phyloP scores from a whole-genome alignment of 2,113 vertebrate genomes.

The Phyllostomus hastatus region DNA sequence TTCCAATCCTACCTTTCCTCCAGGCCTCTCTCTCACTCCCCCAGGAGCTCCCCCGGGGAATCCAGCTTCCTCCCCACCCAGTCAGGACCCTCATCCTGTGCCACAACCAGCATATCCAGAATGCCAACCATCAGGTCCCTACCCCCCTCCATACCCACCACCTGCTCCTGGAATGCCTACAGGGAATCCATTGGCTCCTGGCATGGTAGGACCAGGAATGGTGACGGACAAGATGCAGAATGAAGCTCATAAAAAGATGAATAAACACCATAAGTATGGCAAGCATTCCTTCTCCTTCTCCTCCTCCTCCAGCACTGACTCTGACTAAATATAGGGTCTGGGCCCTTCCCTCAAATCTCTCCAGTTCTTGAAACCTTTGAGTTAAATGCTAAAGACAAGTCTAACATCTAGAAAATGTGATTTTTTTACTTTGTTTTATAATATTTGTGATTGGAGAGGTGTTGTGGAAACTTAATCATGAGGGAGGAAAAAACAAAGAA shows the following conservation, averaged over 20 bases:
- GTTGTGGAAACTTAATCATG: background rate
- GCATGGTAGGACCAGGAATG: slow-evolving; percentile 73
- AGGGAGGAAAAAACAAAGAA: background rate
- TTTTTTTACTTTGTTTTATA: slow-evolving; percentile 33
- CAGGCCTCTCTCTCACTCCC: slow-evolving; percentile 62
- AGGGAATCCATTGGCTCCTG: slow-evolving; percentile 73
- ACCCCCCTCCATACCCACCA: slow-evolving; percentile 71
- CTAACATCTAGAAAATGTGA: slow-evolving; percentile 35
- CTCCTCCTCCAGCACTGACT: slow-evolving; percentile 80
- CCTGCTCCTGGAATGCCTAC: slow-evolving; percentile 72
- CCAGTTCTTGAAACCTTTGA: background rate
- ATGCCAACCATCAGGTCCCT: slow-evolving; percentile 55
- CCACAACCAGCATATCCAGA: slow-evolving; percentile 65
- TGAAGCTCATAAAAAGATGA: slow-evolving; percentile 82
- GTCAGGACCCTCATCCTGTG: slow-evolving; percentile 41
- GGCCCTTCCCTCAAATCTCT: slow-evolving; percentile 56
- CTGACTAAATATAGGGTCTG: slow-evolving; percentile 76
- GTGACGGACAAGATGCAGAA: slow-evolving; percentile 83
- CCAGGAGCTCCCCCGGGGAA: slow-evolving; percentile 58
- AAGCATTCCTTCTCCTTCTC: slow-evolving; percentile 71
- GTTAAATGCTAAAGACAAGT: slow-evolving; percentile 37
- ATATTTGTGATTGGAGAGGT: background rate
- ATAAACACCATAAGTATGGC: slow-evolving; percentile 75
- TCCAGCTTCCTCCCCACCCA: slow-evolving; percentile 57
- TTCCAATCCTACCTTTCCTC: slow-evolving; percentile 76